Evolutionary conservation across 1,140 invertebrate genomes (phyloP).

Genomic region (Aleiodes sp.): DNA sequence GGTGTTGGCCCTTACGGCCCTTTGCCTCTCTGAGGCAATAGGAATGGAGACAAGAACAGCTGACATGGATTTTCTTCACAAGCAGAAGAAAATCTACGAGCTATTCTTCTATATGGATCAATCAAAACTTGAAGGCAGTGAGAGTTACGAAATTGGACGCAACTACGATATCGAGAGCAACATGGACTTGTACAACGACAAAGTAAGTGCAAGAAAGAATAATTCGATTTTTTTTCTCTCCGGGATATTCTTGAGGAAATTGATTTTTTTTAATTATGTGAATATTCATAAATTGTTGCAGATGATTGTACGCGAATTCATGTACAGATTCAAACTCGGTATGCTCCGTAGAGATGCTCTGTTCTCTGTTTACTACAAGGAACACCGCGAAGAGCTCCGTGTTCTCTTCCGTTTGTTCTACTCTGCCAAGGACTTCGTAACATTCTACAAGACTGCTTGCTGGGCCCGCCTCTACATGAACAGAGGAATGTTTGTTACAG

Average conservation of each 20-base stretch:
- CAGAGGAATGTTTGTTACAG: conserved; percentile 72
- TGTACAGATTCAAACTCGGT: conserved; percentile 64
- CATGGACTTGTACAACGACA: conserved; percentile 61
- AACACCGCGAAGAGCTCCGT: conserved; percentile 68
- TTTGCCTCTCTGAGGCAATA: conserved; percentile 48
- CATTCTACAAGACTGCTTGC: conserved; percentile 73
- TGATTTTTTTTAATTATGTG: conserved; percentile 9
- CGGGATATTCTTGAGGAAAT: no score
- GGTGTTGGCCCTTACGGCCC: conserved; percentile 47
- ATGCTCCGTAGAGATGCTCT: conserved; percentile 55
- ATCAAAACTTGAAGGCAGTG: conserved; percentile 61
- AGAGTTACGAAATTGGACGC: conserved; percentile 66
- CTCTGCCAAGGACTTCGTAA: conserved; percentile 71
- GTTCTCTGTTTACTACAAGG: conserved; percentile 60
- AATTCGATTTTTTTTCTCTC: no score
- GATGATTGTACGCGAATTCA: conserved; percentile 67
- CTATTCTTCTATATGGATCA: conserved; percentile 72
- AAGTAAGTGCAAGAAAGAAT: conserved; percentile 37
- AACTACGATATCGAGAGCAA: conserved; percentile 68
- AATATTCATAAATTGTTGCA: conserved; percentile 55
- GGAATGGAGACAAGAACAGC: conserved; percentile 47
- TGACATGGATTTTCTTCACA: conserved; percentile 66
- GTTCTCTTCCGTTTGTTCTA: conserved; percentile 70
- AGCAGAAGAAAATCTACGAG: conserved; percentile 72
- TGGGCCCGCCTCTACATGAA: conserved; percentile 73